phyloP scores from a whole-genome alignment of 2,888 invertebrate genomes.

The Tenthredo notha region DNA sequence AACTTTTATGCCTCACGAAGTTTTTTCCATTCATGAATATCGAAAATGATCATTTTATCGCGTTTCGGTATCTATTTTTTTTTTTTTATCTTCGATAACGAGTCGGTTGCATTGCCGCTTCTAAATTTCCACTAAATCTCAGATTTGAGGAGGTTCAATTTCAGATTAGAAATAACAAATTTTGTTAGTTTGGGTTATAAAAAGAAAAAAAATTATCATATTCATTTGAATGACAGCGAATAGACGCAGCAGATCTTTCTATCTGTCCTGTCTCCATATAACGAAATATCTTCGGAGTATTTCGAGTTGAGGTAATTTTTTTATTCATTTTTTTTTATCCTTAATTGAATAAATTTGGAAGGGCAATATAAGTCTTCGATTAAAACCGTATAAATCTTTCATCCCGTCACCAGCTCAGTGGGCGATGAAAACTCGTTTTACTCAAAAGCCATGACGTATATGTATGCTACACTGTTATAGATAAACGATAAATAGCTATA shows the following conservation, averaged over 20 bases:
- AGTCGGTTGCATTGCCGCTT: neutral
- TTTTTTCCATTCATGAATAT: neutral
- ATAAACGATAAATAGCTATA: neutral
- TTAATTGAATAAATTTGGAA: neutral
- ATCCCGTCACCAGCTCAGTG: neutral
- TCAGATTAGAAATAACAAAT: neutral
- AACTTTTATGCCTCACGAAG: neutral
- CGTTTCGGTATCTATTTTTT: neutral
- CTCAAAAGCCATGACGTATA: neutral
- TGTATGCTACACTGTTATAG: neutral
- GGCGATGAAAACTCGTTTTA: constrained; percentile 33
- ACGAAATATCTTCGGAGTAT: neutral
- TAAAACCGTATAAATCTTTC: constrained; percentile 22
- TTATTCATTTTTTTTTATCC: neutral
- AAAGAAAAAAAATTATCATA: neutral
- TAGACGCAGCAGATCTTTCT: neutral
- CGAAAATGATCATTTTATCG: neutral
- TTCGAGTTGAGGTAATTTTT: neutral
- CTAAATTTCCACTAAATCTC: neutral
- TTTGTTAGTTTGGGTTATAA: neutral
- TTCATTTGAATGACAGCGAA: neutral
- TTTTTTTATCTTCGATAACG: neutral
- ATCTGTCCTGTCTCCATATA: neutral
- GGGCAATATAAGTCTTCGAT: neutral
- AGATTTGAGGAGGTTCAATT: neutral